Percentiles rank a stretch among this genome's conserved stretches.
phyloP scores from a whole-genome alignment of 1,140 invertebrate species.

The Cotesia chilonis region DNA sequence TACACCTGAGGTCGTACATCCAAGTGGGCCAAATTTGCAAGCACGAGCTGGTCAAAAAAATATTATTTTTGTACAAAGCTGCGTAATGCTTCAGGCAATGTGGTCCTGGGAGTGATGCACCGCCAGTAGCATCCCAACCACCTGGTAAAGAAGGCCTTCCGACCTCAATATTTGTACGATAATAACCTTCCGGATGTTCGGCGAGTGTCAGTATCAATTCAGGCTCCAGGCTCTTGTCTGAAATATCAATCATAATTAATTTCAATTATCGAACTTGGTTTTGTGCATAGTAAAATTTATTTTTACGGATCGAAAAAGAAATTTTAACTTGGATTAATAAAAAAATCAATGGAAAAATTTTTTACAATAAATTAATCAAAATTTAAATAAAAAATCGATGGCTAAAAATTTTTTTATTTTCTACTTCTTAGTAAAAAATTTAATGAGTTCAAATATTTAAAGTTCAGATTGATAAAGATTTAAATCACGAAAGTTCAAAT shows the following conservation, averaged over 20 bases:
- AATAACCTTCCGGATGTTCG: slow-evolving; percentile 58
- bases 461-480: too few relatives aligned
- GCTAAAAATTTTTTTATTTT: too few relatives aligned
- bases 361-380: too few relatives aligned
- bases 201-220: slow-evolving; percentile 46
- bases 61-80: slow-evolving; percentile 65
- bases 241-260: slow-evolving; percentile 44
- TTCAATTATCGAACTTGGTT: neutral
- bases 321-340: too few relatives aligned
- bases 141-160: slow-evolving; percentile 62
- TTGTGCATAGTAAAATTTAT: too few relatives aligned
- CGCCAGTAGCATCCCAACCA: slow-evolving; percentile 64
- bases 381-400: too few relatives aligned
- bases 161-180: slow-evolving; percentile 63
- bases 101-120: slow-evolving; percentile 49
- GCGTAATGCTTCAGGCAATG: slow-evolving; percentile 69
- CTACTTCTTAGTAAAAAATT: too few relatives aligned
- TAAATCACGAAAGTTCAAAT: too few relatives aligned
- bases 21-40: slow-evolving; percentile 72
- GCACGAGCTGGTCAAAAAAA: slow-evolving; percentile 67
- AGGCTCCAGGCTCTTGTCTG: slow-evolving; percentile 40
- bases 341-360: too few relatives aligned
- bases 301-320: too few relatives aligned
- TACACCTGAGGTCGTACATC: slow-evolving; percentile 72
- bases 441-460: too few relatives aligned